phyloP scores from a whole-genome alignment of 2,888 invertebrate species.

The Sabatieria punctata region DNA sequence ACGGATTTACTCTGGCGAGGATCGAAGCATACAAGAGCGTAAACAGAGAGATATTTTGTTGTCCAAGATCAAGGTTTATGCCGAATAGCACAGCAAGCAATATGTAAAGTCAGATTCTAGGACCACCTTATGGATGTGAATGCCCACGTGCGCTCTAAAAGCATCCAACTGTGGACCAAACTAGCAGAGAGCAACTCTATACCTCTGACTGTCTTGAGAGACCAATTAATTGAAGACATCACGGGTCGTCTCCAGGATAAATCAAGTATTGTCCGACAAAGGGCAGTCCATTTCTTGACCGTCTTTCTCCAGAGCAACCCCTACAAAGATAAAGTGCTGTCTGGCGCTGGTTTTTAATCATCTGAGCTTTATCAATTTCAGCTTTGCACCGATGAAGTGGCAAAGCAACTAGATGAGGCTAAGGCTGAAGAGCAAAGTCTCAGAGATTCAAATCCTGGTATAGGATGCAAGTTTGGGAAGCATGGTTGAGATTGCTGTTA shows the following conservation, averaged over 20 bases:
- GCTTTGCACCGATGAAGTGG: no score
- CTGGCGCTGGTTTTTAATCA: no score
- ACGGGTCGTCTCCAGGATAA: constrained; percentile 61
- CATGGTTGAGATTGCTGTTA: no score
- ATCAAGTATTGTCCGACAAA: constrained; percentile 63
- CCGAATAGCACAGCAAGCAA: not conserved
- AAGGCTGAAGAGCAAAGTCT: no score
- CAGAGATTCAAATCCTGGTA: no score
- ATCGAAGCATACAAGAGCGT: constrained; percentile 49
- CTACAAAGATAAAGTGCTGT: constrained; percentile 45
- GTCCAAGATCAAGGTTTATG: constrained; percentile 46
- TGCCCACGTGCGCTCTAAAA: constrained; percentile 65
- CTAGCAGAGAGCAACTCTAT: constrained; percentile 61
- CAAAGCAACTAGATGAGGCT: no score
- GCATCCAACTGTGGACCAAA: constrained; percentile 60
- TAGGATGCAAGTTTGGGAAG: no score
- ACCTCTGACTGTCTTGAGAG: constrained; percentile 51
- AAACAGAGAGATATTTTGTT: constrained; percentile 58
- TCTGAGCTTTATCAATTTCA: no score
- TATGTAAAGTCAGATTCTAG: constrained; percentile 16
- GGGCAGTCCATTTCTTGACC: constrained; percentile 57
- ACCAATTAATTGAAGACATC: constrained; percentile 28
- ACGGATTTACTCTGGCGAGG: constrained; percentile 51
- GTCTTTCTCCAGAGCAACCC: constrained; percentile 62
- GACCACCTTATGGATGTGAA: constrained; percentile 67